Conservation (phyloP, 2,113 vertebrate species). For the Ellobius talpinus region DNA sequence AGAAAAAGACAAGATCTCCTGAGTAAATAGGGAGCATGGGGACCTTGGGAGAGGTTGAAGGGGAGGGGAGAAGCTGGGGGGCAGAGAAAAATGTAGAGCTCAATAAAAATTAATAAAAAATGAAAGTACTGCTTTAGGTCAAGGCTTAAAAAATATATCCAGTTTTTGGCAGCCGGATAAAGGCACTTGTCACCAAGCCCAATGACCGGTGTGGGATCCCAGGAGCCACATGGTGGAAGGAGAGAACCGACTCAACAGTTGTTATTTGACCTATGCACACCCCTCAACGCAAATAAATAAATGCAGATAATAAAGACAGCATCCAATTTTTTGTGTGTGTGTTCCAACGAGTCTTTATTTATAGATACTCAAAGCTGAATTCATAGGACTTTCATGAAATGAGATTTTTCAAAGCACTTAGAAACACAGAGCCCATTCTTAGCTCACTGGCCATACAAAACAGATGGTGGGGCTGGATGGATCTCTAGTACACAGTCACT, state of each 20-base stretch:
- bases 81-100: too few species aligned
- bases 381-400: background rate
- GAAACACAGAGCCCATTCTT: background rate
- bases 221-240: background rate
- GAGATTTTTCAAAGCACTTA: background rate
- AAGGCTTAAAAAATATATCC: background rate
- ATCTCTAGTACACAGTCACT: background rate
- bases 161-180: background rate
- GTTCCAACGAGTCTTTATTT: constrained; percentile 54
- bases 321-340: background rate
- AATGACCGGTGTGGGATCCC: background rate
- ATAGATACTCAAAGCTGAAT: background rate
- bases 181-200: background rate
- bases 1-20: too few species aligned
- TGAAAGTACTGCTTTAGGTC: background rate
- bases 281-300: background rate
- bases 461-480: background rate
- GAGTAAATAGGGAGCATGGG: too few species aligned
- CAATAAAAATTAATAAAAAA: too few species aligned
- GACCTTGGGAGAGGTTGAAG: too few species aligned
- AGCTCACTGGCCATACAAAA: background rate
- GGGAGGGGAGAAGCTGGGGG: too few species aligned
- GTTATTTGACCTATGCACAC: background rate
- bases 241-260: background rate
- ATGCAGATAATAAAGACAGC: background rate